Conservation (phyloP, 2,113 vertebrate genomes). For the Petroica traversi region DNA sequence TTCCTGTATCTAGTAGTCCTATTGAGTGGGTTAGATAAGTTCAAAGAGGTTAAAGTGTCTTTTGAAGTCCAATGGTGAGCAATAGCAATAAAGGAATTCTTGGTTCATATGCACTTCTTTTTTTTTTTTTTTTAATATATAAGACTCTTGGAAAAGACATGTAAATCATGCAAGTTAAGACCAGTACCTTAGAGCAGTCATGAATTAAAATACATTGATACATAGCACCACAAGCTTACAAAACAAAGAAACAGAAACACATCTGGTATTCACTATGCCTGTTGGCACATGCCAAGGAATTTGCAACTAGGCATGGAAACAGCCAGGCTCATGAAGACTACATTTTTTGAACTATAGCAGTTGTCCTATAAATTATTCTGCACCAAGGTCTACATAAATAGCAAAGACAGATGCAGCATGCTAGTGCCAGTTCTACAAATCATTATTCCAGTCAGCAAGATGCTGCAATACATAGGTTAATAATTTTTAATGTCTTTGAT, state of each 20-base stretch:
- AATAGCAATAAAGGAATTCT: neutral
- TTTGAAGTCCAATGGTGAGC: neutral
- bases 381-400: conserved; percentile 36
- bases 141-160: neutral
- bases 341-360: conserved; percentile 6
- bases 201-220: neutral
- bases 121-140: too few relatives aligned
- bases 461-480: conserved; percentile 55
- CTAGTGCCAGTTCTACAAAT: conserved; percentile 18
- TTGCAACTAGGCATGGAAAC: neutral
- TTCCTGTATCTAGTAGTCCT: neutral
- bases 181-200: neutral
- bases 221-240: neutral
- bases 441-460: conserved; percentile 31
- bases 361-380: neutral
- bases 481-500: conserved; percentile 45
- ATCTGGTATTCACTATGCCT: neutral
- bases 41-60: neutral
- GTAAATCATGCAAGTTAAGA: neutral
- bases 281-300: neutral
- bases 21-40: neutral
- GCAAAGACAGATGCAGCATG: conserved; percentile 34
- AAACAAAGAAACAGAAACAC: neutral
- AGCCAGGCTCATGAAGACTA: neutral
- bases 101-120: neutral